Evolutionary conservation across 2,797 vertebrate species (phyloP).

Genomic region (Siniperca scherzeri): DNA sequence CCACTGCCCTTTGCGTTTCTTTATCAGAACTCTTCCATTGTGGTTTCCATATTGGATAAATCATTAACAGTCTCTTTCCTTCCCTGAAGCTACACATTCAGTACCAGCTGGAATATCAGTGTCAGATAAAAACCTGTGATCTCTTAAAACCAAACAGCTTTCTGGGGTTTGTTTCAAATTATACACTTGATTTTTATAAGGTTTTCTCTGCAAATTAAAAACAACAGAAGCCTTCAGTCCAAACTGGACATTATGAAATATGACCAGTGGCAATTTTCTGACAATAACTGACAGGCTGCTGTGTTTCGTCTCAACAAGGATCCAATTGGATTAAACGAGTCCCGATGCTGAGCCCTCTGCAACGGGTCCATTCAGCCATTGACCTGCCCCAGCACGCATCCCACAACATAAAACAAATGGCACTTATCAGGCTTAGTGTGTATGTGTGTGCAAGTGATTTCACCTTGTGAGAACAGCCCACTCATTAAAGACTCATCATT

Average conservation of each 20-base stretch:
- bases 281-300: constrained; percentile 52
- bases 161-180: constrained; percentile 32
- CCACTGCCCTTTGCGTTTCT: constrained; percentile 16
- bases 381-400: constrained; percentile 29
- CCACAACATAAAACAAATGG: constrained; percentile 44
- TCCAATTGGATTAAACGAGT: constrained; percentile 49
- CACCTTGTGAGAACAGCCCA: constrained; percentile 30
- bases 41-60: constrained; percentile 41
- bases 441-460: constrained; percentile 26
- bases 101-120: constrained; percentile 9
- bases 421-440: constrained; percentile 27
- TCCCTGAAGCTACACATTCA: neutral
- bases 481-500: constrained; percentile 46
- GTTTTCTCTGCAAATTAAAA: constrained; percentile 42
- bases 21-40: constrained; percentile 42
- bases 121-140: neutral
- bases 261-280: constrained; percentile 38
- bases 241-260: constrained; percentile 31
- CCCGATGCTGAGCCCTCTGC: constrained; percentile 42
- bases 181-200: constrained; percentile 10
- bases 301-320: constrained; percentile 53
- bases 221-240: constrained; percentile 20
- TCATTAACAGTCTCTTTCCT: constrained; percentile 14
- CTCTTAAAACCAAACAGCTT: constrained; percentile 13
- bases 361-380: constrained; percentile 36